phyloP scores from a whole-genome alignment of 2,797 vertebrate species.

The Oryzias dopingdopingensis region DNA sequence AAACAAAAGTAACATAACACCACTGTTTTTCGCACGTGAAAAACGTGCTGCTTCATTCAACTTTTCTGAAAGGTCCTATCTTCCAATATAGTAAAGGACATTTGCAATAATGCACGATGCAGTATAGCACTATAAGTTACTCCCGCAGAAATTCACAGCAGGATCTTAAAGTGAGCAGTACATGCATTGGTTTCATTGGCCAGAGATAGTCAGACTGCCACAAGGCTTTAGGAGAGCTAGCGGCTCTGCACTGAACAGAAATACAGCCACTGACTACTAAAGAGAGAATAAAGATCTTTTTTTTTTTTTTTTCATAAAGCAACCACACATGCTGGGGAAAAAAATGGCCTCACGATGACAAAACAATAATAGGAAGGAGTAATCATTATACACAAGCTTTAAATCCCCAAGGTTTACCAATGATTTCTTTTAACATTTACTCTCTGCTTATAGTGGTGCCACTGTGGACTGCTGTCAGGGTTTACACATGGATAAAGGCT shows the following conservation, averaged over 20 bases:
- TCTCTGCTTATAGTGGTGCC: conserved; percentile 54
- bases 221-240: background rate
- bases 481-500: conserved; percentile 65
- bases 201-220: no score
- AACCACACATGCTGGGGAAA: conserved; percentile 55
- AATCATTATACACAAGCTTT: conserved; percentile 62
- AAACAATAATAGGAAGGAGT: conserved; percentile 67
- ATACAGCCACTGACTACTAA: conserved; percentile 39
- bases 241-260: conserved; percentile 20
- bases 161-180: background rate
- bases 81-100: no score
- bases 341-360: conserved; percentile 65
- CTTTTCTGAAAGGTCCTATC: no score
- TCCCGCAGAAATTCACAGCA: background rate
- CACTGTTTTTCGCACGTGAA: no score
- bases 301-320: conserved; percentile 57
- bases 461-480: conserved; percentile 50
- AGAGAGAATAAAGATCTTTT: conserved; percentile 48
- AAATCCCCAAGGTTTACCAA: conserved; percentile 55
- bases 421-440: conserved; percentile 63
- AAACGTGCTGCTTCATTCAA: no score
- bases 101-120: no score
- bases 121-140: no score
- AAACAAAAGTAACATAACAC: no score
- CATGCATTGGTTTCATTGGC: background rate